phyloP scores from a whole-genome alignment of 2,113 vertebrate species.

The Fulica atra region DNA sequence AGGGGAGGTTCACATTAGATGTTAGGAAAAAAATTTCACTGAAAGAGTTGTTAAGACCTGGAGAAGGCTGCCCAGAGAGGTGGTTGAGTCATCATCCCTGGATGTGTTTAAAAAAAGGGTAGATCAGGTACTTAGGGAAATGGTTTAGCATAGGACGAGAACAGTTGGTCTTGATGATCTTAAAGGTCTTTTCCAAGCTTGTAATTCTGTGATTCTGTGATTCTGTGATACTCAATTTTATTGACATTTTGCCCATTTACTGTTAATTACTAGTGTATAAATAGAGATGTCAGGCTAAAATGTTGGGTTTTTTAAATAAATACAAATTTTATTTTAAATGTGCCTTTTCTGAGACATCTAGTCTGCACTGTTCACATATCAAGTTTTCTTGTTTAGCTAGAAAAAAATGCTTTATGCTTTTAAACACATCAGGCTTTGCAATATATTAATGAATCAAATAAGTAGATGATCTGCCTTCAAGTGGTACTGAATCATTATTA shows the following conservation, averaged over 20 bases:
- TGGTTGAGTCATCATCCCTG: too few relatives aligned
- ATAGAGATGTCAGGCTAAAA: background rate
- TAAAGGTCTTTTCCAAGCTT: too few relatives aligned
- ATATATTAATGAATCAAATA: background rate
- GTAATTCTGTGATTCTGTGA: too few relatives aligned
- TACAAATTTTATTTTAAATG: background rate
- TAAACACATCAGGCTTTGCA: background rate
- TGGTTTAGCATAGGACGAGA: too few relatives aligned
- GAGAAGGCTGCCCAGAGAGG: too few relatives aligned
- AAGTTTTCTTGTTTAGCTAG: background rate
- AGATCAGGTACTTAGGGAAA: too few relatives aligned
- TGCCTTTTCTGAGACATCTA: background rate
- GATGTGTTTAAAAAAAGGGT: too few relatives aligned
- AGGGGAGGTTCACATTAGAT: too few relatives aligned
- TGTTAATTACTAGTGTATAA: background rate
- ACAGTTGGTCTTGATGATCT: too few relatives aligned
- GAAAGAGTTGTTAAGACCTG: too few relatives aligned
- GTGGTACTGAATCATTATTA: background rate
- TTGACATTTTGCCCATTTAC: background rate
- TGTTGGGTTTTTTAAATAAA: background rate
- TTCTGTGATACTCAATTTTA: background rate
- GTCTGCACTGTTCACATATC: background rate
- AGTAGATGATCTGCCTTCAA: background rate
- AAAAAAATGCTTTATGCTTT: background rate
- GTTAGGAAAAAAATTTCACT: too few relatives aligned